Percentiles rank a stretch among this genome's conserved stretches.
These are phyloP conservation scores for Glaucidium brasilianum DNA, from an alignment of 2,113 vertebrate genomes.

Conservation along the genomic window DNA sequence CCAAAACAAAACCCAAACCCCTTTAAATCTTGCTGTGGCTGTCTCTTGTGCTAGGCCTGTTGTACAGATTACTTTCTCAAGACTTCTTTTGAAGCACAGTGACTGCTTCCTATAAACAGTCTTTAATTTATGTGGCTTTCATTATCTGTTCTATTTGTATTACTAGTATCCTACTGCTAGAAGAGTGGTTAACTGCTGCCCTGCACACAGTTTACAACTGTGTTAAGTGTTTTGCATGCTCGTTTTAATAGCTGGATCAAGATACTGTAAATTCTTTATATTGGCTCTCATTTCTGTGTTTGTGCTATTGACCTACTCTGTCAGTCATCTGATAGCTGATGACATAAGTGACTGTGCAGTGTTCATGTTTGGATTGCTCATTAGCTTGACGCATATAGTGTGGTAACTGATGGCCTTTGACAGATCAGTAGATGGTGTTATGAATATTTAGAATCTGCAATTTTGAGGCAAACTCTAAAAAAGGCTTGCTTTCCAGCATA, in stretches of 20 bases:
- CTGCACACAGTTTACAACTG: background rate
- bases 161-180: background rate
- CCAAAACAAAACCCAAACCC: accelerated
- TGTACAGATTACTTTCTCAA: background rate
- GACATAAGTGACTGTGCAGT: background rate
- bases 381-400: background rate
- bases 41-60: background rate
- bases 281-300: background rate
- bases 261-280: background rate
- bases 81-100: background rate
- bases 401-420: background rate
- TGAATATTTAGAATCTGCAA: background rate
- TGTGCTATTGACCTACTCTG: slow-evolving; percentile 19
- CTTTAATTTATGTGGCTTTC: background rate
- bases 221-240: background rate
- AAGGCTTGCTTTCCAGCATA: background rate
- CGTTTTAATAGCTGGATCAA: background rate
- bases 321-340: slow-evolving; percentile 3
- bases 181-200: background rate
- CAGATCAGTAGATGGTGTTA: background rate
- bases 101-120: background rate
- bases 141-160: background rate
- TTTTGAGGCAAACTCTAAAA: background rate
- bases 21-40: background rate
- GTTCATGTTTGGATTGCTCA: background rate